Conservation (phyloP, 2,113 vertebrate species). For the Myanophis thanlyinensis region DNA sequence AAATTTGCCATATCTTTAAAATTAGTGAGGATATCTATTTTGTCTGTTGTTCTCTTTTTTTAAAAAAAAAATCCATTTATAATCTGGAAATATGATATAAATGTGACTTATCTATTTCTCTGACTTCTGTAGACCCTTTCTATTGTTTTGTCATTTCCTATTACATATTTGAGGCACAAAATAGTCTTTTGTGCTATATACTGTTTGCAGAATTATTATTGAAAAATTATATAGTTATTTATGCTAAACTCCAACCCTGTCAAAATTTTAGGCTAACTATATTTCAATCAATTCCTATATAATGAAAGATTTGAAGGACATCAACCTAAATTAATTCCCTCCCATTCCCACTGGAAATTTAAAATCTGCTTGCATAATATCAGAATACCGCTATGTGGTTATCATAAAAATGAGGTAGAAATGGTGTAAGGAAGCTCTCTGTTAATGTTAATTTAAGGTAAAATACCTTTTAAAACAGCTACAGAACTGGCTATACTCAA, state of each 20-base stretch:
- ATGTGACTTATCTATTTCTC: neutral
- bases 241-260: neutral
- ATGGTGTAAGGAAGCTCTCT: neutral
- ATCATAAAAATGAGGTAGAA: neutral
- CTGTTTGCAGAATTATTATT: neutral
- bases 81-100: neutral
- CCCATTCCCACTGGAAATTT: slow-evolving; percentile 11
- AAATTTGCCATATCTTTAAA: neutral
- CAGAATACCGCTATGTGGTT: neutral
- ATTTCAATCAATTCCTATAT: neutral
- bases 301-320: neutral
- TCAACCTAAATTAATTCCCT: neutral
- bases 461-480: slow-evolving; percentile 39
- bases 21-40: neutral
- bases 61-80: neutral
- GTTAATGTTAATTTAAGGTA: slow-evolving; percentile 19
- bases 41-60: neutral
- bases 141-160: neutral
- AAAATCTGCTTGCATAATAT: neutral
- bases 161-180: neutral
- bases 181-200: neutral
- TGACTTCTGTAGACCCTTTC: neutral
- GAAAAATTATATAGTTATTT: neutral
- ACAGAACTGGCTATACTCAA: slow-evolving; percentile 27
- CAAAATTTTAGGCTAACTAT: neutral